Conservation (phyloP, 2,113 vertebrate species). For the Ondatra zibethicus region DNA sequence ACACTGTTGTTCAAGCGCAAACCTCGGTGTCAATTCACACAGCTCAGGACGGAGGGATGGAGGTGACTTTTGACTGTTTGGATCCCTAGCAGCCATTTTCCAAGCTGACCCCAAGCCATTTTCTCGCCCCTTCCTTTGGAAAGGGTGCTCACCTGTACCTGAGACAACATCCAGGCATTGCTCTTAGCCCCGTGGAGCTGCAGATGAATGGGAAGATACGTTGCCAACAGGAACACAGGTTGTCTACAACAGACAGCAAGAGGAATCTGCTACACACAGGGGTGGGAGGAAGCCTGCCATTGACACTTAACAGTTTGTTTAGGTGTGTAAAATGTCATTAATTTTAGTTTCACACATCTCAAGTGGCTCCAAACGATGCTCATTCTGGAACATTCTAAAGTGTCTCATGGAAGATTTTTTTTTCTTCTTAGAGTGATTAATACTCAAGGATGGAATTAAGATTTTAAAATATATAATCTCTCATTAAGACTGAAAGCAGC, state of each 20-base stretch:
- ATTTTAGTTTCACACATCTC: not conserved
- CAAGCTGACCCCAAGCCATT: not conserved
- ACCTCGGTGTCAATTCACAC: fast-evolving
- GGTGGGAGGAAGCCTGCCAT: not conserved
- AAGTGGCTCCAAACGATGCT: not conserved
- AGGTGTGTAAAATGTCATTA: not conserved
- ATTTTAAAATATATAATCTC: not conserved
- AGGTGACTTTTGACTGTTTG: not conserved
- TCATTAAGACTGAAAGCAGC: not conserved
- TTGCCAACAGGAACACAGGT: not conserved
- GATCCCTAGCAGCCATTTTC: not conserved
- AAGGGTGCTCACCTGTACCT: not conserved
- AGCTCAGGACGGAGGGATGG: not conserved
- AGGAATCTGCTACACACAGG: not conserved
- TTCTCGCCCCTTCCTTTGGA: not conserved
- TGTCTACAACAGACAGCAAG: not conserved
- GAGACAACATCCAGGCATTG: not conserved
- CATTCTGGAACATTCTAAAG: not conserved
- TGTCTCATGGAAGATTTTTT: not conserved
- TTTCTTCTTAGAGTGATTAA: not conserved
- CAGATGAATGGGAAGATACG: not conserved
- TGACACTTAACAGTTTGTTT: not conserved
- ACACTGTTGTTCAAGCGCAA: fast-evolving
- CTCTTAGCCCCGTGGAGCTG: not conserved
- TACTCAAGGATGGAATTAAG: not conserved